phyloP scores from a whole-genome alignment of 2,797 vertebrate genomes.

The Poeciliopsis gracilis region DNA sequence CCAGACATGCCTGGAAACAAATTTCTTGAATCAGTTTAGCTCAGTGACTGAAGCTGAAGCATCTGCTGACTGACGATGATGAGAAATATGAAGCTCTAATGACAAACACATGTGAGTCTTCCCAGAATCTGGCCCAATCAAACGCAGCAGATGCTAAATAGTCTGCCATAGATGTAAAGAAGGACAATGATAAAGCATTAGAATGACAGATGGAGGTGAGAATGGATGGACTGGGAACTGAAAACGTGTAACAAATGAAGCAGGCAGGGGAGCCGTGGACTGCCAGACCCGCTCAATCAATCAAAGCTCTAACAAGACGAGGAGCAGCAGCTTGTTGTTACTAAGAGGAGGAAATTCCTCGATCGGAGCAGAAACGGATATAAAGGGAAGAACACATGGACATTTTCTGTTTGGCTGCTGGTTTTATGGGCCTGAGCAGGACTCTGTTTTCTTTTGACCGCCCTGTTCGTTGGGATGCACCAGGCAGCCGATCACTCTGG shows the following conservation, averaged over 20 bases:
- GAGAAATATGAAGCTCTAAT: constrained; percentile 54
- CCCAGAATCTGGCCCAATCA: constrained; percentile 65
- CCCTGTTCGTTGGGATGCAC: neutral
- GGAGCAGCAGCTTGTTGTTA: constrained; percentile 47
- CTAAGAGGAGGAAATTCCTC: constrained; percentile 35
- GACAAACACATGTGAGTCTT: constrained; percentile 68
- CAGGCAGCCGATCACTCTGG: neutral
- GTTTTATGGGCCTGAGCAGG: constrained; percentile 18
- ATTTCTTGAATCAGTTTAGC: constrained; percentile 34
- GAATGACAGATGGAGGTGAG: constrained; percentile 69
- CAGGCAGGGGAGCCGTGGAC: constrained; percentile 60
- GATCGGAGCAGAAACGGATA: constrained; percentile 4
- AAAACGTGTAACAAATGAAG: constrained; percentile 78
- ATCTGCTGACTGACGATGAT: constrained; percentile 38
- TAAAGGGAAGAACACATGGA: constrained; percentile 2
- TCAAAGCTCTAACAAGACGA: constrained; percentile 76
- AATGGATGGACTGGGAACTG: constrained; percentile 80
- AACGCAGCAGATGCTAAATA: constrained; percentile 52
- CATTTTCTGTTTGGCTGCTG: constrained; percentile 8
- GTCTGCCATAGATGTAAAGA: constrained; percentile 59
- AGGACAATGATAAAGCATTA: constrained; percentile 63
- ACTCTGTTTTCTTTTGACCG: neutral
- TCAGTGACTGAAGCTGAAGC: constrained; percentile 19
- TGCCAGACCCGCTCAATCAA: constrained; percentile 73
- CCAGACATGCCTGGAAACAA: constrained; percentile 2